A percentile compares a stretch with the other conserved stretches of the same genome.
Conservation (phyloP, 2,888 invertebrate genomes). For the Brachyptera risi region DNA sequence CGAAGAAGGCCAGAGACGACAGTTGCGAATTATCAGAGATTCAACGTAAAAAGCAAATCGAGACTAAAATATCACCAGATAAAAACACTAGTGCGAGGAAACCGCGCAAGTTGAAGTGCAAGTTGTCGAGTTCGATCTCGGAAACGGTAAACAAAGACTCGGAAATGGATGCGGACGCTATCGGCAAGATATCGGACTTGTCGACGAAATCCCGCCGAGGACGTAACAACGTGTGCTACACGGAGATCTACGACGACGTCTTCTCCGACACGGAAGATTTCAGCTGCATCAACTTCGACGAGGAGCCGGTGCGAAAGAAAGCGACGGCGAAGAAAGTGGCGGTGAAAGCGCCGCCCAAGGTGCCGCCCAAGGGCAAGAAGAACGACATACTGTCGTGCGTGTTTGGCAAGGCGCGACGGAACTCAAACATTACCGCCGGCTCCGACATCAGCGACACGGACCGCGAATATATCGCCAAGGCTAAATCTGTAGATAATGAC, state of each 20-base stretch:
- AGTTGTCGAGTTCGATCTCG: too few relatives aligned
- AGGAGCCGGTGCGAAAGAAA: neutral
- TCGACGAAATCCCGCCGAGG: too few relatives aligned
- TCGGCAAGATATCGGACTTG: too few relatives aligned
- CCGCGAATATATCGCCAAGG: neutral
- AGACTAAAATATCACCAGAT: too few relatives aligned
- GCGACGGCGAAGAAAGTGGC: neutral
- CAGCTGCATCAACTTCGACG: neutral
- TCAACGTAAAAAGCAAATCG: too few relatives aligned
- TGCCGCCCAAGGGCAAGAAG: slow-evolving; percentile 6
- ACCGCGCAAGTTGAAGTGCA: too few relatives aligned
- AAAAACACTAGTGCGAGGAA: too few relatives aligned
- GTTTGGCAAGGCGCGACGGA: slow-evolving; percentile 8
- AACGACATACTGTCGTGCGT: slow-evolving; percentile 9
- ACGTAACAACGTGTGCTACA: slow-evolving; percentile 7
- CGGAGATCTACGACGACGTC: slow-evolving; percentile 11
- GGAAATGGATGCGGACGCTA: too few relatives aligned
- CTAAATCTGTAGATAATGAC: neutral
- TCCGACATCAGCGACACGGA: neutral
- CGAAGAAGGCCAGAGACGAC: too few relatives aligned
- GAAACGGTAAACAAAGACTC: too few relatives aligned
- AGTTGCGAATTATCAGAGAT: too few relatives aligned
- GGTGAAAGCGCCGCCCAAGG: neutral
- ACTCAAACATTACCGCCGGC: neutral
- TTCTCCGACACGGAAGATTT: neutral